Evolutionary conservation across 2,113 vertebrate genomes (phyloP).

Genomic region (Cyphomyrus plagiostoma): DNA sequence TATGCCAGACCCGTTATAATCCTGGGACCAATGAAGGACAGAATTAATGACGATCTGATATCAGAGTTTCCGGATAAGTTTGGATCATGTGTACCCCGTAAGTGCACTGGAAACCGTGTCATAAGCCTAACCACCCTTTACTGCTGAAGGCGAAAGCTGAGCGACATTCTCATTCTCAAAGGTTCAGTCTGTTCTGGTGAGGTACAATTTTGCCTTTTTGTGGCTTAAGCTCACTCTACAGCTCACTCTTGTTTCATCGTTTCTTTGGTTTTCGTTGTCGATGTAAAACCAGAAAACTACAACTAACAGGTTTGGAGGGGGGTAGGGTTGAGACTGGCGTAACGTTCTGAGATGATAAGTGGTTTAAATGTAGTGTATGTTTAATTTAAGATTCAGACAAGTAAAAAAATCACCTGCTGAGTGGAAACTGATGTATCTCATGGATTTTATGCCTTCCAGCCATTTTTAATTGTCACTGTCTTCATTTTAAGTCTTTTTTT

Average conservation of each 20-base stretch:
- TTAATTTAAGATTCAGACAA: background rate
- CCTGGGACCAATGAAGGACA: slow-evolving; percentile 95
- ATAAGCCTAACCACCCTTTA: background rate
- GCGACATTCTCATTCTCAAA: background rate
- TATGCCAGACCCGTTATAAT: slow-evolving; percentile 94
- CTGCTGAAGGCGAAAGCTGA: background rate
- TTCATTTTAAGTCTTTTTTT: background rate
- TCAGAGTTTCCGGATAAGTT: slow-evolving; percentile 97
- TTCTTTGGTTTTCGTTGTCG: background rate
- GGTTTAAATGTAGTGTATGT: background rate
- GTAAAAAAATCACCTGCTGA: background rate
- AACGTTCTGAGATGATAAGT: background rate
- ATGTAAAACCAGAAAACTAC: background rate
- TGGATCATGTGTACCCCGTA: slow-evolving; percentile 95
- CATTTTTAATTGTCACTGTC: background rate
- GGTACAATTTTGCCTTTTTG: background rate
- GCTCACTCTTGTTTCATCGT: slow-evolving; percentile 23
- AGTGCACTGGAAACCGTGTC: slow-evolving; percentile 50
- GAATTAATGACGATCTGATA: slow-evolving; percentile 95
- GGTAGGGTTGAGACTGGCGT: background rate
- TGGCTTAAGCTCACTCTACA: background rate
- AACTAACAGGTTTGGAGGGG: background rate
- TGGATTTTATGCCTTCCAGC: background rate
- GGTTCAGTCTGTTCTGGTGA: background rate
- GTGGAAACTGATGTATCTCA: background rate